A percentile compares a stretch with the other conserved stretches of the same genome.
phyloP scores from a whole-genome alignment of 2,797 vertebrate species.

The Champsocephalus esox region DNA sequence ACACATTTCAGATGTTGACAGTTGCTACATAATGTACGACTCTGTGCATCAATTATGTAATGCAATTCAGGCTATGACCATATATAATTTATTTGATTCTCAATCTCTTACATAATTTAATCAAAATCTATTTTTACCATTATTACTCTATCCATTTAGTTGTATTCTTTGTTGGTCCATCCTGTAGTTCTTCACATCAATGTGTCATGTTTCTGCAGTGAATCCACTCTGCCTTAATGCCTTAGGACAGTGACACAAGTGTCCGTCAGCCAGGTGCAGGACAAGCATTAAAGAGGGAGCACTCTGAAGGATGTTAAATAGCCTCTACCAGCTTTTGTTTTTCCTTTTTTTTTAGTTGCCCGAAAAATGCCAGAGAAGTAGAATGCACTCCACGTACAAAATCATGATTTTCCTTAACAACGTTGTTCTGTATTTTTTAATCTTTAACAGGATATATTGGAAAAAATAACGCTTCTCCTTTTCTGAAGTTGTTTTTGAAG shows the following conservation, averaged over 20 bases:
- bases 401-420: background rate
- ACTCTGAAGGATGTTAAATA: conserved; percentile 40
- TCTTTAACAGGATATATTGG: conserved; percentile 30
- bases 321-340: conserved; percentile 21
- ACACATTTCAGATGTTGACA: conserved; percentile 84
- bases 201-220: conserved; percentile 42
- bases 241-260: conserved; percentile 42
- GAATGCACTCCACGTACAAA: conserved; percentile 18
- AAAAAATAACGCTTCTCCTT: conserved; percentile 27
- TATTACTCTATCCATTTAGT: conserved; percentile 75
- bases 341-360: conserved; percentile 1
- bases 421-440: conserved; percentile 7
- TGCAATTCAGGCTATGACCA: conserved; percentile 79
- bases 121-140: conserved; percentile 79
- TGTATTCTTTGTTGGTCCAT: conserved; percentile 76
- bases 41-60: conserved; percentile 83
- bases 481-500: conserved; percentile 26
- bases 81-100: conserved; percentile 84
- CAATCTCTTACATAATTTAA: conserved; percentile 80
- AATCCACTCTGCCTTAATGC: conserved; percentile 52
- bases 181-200: conserved; percentile 39
- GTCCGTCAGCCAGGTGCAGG: conserved; percentile 47
- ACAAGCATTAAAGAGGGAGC: conserved; percentile 43
- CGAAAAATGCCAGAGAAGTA: conserved; percentile 33
- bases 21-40: conserved; percentile 83